Evolutionary conservation across 2,888 invertebrate species (phyloP).

Genomic region (Diarsia brunnea): DNA sequence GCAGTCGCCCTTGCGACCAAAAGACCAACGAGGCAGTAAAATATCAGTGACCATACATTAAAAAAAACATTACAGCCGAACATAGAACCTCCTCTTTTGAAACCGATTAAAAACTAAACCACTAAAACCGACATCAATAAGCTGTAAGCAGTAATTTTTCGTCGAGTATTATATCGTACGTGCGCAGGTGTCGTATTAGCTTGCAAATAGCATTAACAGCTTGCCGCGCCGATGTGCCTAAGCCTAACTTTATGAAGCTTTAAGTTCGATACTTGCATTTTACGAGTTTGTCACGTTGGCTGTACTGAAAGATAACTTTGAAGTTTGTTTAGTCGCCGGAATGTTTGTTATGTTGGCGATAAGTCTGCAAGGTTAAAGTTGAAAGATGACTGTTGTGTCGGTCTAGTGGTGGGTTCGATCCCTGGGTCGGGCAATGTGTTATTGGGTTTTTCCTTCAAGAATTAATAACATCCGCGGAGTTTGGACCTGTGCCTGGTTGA

Average conservation of each 20-base stretch:
- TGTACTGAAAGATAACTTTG: slow-evolving; percentile 16
- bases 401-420: too few relatives aligned
- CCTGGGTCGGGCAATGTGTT: too few relatives aligned
- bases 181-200: slow-evolving; percentile 48
- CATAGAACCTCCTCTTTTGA: too few relatives aligned
- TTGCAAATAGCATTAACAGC: slow-evolving; percentile 58
- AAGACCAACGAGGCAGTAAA: too few relatives aligned
- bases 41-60: too few relatives aligned
- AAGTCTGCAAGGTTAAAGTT: neutral
- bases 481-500: too few relatives aligned
- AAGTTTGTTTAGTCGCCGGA: slow-evolving; percentile 7
- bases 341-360: neutral
- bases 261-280: slow-evolving; percentile 52
- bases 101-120: neutral
- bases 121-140: slow-evolving; percentile 31
- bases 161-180: slow-evolving; percentile 7
- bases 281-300: slow-evolving; percentile 29
- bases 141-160: slow-evolving; percentile 31
- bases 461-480: too few relatives aligned
- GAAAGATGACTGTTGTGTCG: neutral
- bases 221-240: slow-evolving; percentile 21
- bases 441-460: too few relatives aligned
- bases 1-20: neutral
- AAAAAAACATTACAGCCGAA: too few relatives aligned
- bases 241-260: slow-evolving; percentile 45